A percentile compares a stretch with the other conserved stretches of the same genome.
phyloP scores from a whole-genome alignment of 2,797 vertebrate genomes.

The Scolopax rusticola region DNA sequence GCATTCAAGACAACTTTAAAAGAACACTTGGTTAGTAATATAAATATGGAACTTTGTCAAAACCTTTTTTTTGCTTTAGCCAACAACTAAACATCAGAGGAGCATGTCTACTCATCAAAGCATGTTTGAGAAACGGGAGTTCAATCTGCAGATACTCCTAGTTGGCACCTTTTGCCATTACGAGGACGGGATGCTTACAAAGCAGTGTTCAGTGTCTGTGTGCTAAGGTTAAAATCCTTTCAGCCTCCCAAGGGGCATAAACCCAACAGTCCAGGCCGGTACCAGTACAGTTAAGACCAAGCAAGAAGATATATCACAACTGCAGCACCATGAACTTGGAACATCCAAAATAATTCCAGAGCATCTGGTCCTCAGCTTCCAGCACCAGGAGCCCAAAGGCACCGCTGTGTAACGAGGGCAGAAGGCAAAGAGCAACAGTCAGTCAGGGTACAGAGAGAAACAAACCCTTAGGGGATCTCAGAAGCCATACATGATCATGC shows the following conservation, averaged over 20 bases:
- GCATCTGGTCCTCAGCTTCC: constrained; percentile 32
- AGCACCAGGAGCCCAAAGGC: constrained; percentile 3
- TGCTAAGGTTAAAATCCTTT: neutral
- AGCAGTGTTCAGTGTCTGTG: neutral
- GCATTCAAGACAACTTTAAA: neutral
- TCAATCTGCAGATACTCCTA: neutral
- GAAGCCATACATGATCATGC: neutral
- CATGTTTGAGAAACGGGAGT: neutral
- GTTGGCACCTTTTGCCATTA: neutral
- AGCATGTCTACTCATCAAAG: neutral
- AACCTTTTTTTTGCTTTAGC: neutral
- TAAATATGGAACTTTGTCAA: neutral
- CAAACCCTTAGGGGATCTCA: neutral
- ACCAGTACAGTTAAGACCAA: neutral
- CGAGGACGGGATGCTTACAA: neutral
- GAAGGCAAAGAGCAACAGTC: constrained; percentile 12
- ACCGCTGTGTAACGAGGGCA: constrained; percentile 14
- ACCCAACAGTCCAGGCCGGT: neutral
- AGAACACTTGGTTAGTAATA: neutral
- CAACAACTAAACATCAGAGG: neutral
- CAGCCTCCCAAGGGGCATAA: neutral
- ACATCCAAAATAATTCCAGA: neutral
- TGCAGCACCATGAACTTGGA: constrained; percentile 33
- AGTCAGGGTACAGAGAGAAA: neutral
- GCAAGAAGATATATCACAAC: neutral